These are phyloP conservation scores for Cataglyphis rosenhaueri DNA, from an alignment of 2,888 invertebrate genomes.

Conservation along the genomic window DNA sequence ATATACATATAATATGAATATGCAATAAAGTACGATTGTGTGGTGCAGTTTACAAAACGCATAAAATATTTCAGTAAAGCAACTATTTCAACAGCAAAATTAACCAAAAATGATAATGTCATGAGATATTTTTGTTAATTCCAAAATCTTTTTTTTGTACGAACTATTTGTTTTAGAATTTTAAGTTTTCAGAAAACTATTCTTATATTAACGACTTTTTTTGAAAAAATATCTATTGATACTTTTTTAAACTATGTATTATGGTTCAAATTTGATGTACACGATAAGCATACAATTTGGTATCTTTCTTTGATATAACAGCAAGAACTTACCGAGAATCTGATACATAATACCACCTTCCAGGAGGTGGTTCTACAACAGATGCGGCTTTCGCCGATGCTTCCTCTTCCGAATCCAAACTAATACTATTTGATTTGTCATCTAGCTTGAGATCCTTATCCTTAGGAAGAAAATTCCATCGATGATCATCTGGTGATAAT, in stretches of 20 bases:
- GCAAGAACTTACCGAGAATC: constrained; percentile 89
- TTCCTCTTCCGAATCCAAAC: constrained; percentile 85
- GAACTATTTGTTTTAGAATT: neutral
- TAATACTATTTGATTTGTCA: constrained; percentile 79
- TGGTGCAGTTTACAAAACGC: no score
- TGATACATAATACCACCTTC: constrained; percentile 97
- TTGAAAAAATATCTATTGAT: neutral
- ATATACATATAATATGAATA: no score
- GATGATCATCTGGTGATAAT: constrained; percentile 88
- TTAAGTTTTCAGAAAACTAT: neutral
- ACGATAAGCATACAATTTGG: neutral
- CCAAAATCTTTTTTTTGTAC: neutral
- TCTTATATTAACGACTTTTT: neutral
- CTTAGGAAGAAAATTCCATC: constrained; percentile 91
- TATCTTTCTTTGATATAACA: neutral
- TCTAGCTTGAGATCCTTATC: constrained; percentile 80
- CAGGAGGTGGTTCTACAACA: constrained; percentile 87
- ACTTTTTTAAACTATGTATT: neutral
- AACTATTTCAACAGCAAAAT: no score
- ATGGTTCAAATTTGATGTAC: neutral
- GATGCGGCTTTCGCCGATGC: constrained; percentile 82
- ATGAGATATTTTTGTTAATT: no score
- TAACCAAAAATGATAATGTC: no score
- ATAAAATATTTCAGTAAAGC: no score
- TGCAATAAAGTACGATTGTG: no score